Evolutionary conservation across 1,140 invertebrate species (phyloP).

Genomic region (Tribolium castaneum): DNA sequence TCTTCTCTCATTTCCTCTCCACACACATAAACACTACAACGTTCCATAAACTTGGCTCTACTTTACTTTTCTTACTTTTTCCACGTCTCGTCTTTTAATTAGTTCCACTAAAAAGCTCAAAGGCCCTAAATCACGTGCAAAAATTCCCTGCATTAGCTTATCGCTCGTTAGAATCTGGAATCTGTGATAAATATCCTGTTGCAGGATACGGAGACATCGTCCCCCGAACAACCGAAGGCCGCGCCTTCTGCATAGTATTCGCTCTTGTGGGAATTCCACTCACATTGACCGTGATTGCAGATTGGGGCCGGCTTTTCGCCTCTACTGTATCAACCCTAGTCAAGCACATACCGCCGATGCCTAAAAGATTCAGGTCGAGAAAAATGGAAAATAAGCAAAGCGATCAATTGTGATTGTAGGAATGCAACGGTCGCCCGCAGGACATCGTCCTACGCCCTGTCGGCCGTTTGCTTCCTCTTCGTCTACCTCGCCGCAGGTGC

Average conservation of each 20-base stretch:
- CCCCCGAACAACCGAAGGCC: conserved; percentile 85
- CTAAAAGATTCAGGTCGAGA: conserved; percentile 56
- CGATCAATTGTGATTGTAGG: conserved; percentile 34
- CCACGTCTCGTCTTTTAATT: neutral
- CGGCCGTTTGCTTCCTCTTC: conserved; percentile 78
- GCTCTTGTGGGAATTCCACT: conserved; percentile 93
- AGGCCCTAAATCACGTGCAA: neutral
- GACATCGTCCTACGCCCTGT: conserved; percentile 72
- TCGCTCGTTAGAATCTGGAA: neutral
- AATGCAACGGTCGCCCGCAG: conserved; percentile 54
- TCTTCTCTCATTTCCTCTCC: too few species aligned
- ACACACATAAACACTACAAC: too few species aligned
- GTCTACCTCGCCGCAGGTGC: conserved; percentile 83
- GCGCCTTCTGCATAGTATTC: conserved; percentile 92
- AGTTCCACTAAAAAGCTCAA: neutral
- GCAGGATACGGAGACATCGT: conserved; percentile 96
- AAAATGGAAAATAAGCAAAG: neutral
- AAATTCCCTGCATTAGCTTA: conserved; percentile 2
- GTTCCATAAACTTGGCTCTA: too few species aligned
- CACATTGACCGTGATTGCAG: conserved; percentile 92
- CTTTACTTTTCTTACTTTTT: neutral
- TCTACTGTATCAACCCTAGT: conserved; percentile 77
- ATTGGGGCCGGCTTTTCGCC: conserved; percentile 90
- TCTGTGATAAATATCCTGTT: conserved; percentile 53
- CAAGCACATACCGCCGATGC: conserved; percentile 68